These are phyloP conservation scores for Leiothrix lutea DNA, from an alignment of 2,113 vertebrate genomes.

Conservation along the genomic window DNA sequence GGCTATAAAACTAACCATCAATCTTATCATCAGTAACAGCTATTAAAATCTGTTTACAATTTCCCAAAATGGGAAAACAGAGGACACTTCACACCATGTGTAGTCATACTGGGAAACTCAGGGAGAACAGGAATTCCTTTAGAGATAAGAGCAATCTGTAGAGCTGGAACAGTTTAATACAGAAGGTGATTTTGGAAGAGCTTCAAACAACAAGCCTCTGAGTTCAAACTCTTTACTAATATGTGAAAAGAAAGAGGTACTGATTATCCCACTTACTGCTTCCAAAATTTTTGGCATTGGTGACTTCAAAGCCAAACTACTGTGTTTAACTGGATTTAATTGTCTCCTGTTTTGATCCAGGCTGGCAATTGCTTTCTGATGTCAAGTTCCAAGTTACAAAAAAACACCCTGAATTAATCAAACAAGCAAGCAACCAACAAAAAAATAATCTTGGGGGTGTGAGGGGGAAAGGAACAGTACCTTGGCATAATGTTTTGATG, in stretches of 20 bases:
- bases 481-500: not conserved
- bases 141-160: not conserved
- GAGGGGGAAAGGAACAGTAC: not conserved
- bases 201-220: not conserved
- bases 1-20: not conserved
- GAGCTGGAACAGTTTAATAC: not conserved
- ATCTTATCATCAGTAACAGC: not conserved
- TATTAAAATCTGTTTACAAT: not conserved
- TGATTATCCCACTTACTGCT: not conserved
- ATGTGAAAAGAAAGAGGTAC: not conserved
- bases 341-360: not conserved
- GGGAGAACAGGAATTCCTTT: not conserved
- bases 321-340: not conserved
- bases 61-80: not conserved
- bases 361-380: not conserved
- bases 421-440: fast-evolving
- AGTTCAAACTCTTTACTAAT: not conserved
- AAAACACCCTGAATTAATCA: not conserved
- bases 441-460: not conserved
- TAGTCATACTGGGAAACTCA: not conserved
- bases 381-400: not conserved
- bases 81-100: not conserved
- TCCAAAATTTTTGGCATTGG: not conserved
- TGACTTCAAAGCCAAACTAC: not conserved
- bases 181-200: not conserved